These are phyloP conservation scores for Melieria picta DNA, from an alignment of 2,888 invertebrate species.

Conservation along the genomic window DNA sequence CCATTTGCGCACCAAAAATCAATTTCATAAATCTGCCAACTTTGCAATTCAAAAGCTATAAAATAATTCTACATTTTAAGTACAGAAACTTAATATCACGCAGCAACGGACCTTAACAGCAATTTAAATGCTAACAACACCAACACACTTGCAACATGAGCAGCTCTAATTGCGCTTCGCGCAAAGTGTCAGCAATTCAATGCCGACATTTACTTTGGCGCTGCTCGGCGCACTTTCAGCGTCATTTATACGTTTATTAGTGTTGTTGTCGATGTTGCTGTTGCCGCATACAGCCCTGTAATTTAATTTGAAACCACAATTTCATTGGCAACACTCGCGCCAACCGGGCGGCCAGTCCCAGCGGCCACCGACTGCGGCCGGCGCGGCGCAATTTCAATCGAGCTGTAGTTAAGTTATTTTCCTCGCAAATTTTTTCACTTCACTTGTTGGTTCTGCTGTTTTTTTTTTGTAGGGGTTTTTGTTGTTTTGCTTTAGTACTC, in stretches of 20 bases:
- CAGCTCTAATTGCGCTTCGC: not conserved
- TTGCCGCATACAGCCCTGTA: slow-evolving; percentile 38
- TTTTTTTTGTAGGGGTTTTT: not conserved
- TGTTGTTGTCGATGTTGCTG: not conserved
- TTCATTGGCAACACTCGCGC: slow-evolving; percentile 37
- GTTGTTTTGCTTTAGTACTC: no score
- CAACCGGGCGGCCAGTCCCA: no score
- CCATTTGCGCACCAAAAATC: no score
- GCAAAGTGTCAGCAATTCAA: no score
- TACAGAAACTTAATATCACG: no score
- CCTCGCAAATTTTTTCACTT: slow-evolving; percentile 8
- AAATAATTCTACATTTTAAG: no score
- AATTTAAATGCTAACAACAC: no score
- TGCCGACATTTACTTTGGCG: no score
- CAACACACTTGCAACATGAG: not conserved
- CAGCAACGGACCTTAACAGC: no score
- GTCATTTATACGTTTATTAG: not conserved
- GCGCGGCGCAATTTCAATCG: slow-evolving; percentile 11
- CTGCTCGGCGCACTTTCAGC: not conserved
- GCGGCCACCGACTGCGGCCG: not conserved
- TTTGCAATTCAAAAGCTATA: no score
- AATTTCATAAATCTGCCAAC: no score
- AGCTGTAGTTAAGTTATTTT: slow-evolving; percentile 21
- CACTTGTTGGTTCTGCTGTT: not conserved
- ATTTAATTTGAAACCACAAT: slow-evolving; percentile 46